These are phyloP conservation scores for Bombus difficillimus DNA, from an alignment of 1,140 invertebrate genomes.

Conservation along the genomic window DNA sequence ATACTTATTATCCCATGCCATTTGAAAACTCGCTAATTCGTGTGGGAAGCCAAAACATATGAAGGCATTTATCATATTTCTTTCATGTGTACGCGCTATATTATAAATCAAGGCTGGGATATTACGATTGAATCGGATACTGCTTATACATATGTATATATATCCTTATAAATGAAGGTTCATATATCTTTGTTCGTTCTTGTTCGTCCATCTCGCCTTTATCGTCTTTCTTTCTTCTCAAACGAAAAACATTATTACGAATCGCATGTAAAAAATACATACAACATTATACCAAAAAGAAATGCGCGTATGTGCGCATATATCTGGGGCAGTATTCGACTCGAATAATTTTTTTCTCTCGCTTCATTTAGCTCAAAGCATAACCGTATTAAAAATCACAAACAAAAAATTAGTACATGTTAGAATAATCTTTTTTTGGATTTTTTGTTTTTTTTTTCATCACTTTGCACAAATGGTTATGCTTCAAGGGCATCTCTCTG, in stretches of 20 bases:
- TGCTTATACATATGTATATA: constrained; percentile 20
- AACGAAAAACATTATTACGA: constrained; percentile 35
- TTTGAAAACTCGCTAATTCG: constrained; percentile 65
- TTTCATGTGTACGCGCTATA: constrained; percentile 52
- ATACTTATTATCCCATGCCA: constrained; percentile 39
- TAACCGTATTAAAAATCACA: constrained; percentile 23
- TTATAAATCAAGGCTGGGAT: constrained; percentile 60
- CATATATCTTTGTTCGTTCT: background rate
- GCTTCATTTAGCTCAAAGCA: background rate
- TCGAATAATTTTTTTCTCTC: constrained; percentile 32
- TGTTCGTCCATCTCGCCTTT: background rate
- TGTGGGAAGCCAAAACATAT: constrained; percentile 81
- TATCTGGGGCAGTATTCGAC: constrained; percentile 51
- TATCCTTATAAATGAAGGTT: constrained; percentile 22
- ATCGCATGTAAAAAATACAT: background rate
- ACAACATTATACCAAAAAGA: constrained; percentile 17
- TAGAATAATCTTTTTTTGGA: background rate
- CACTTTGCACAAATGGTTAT: background rate
- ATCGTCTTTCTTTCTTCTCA: background rate
- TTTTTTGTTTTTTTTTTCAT: background rate
- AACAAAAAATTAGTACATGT: constrained; percentile 14
- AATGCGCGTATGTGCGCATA: constrained; percentile 50
- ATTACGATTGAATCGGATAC: constrained; percentile 47
- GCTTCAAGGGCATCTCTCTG: constrained; percentile 1
- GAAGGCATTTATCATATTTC: constrained; percentile 76